Conservation (phyloP, 1,140 invertebrate species). For the Fopius arisanus region DNA sequence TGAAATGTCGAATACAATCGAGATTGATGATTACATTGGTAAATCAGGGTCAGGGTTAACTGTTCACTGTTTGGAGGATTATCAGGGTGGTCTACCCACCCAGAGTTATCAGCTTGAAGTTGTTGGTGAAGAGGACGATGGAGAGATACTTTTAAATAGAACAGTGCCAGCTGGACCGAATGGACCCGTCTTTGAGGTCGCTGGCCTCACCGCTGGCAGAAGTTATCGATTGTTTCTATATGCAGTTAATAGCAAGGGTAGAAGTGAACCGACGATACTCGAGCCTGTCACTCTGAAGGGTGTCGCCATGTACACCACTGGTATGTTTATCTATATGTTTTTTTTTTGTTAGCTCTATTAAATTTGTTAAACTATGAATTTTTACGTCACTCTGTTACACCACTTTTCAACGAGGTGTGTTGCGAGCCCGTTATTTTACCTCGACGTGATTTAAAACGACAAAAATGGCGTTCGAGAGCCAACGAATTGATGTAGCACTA, state of each 20-base stretch:
- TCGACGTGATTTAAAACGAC: not conserved
- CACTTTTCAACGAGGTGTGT: not conserved
- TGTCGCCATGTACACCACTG: constrained; percentile 71
- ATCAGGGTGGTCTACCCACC: constrained; percentile 80
- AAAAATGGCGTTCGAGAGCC: not conserved
- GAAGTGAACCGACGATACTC: constrained; percentile 80
- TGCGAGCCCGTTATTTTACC: not conserved
- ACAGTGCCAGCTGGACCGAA: constrained; percentile 41
- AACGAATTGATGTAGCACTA: constrained; percentile 11
- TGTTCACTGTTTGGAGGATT: constrained; percentile 82
- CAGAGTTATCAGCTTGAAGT: constrained; percentile 83
- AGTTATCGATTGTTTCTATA: constrained; percentile 80
- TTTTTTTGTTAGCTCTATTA: not conserved
- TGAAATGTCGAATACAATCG: constrained; percentile 50
- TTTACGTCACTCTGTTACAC: not conserved
- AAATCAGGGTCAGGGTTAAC: constrained; percentile 65
- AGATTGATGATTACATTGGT: constrained; percentile 53
- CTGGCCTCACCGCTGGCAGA: constrained; percentile 79
- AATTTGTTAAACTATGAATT: constrained; percentile 14
- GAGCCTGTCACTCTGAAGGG: constrained; percentile 81
- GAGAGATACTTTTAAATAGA: constrained; percentile 45
- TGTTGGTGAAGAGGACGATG: constrained; percentile 58
- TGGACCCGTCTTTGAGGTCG: constrained; percentile 74
- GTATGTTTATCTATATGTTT: constrained; percentile 47
- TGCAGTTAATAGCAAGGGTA: constrained; percentile 84